Evolutionary conservation across 2,797 vertebrate genomes (phyloP).

Genomic region (Micrastur ruficollis): DNA sequence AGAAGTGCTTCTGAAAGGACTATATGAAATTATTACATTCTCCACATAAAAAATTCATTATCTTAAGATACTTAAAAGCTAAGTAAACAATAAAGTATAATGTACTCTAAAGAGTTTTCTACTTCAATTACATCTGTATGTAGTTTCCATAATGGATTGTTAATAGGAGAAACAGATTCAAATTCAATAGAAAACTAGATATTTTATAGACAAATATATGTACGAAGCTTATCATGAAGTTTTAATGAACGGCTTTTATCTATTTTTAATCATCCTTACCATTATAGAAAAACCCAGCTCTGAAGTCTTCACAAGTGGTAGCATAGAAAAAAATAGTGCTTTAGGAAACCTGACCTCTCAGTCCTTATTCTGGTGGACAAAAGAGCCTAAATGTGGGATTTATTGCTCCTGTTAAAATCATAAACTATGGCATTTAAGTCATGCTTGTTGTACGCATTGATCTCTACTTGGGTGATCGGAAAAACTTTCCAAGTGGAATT

Average conservation of each 20-base stretch:
- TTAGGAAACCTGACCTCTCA: neutral
- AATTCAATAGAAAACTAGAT: neutral
- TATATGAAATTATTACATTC: neutral
- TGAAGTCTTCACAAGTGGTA: neutral
- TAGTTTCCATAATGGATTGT: neutral
- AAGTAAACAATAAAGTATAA: neutral
- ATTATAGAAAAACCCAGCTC: neutral
- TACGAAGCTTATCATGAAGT: neutral
- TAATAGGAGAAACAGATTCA: neutral
- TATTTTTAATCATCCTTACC: neutral
- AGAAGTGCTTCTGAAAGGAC: neutral
- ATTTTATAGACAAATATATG: neutral
- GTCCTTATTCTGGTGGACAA: neutral
- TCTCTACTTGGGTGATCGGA: slow-evolving; percentile 10
- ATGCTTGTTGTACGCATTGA: neutral
- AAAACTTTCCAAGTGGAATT: slow-evolving; percentile 52
- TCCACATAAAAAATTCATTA: neutral
- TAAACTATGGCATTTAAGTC: neutral
- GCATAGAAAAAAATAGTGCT: neutral
- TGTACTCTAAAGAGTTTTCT: neutral
- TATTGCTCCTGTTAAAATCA: neutral
- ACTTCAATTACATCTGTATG: neutral
- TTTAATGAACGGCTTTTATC: neutral
- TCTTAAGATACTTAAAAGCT: neutral
- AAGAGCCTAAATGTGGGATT: neutral